phyloP scores from a whole-genome alignment of 2,797 vertebrate genomes.

The Caiman crocodilus region DNA sequence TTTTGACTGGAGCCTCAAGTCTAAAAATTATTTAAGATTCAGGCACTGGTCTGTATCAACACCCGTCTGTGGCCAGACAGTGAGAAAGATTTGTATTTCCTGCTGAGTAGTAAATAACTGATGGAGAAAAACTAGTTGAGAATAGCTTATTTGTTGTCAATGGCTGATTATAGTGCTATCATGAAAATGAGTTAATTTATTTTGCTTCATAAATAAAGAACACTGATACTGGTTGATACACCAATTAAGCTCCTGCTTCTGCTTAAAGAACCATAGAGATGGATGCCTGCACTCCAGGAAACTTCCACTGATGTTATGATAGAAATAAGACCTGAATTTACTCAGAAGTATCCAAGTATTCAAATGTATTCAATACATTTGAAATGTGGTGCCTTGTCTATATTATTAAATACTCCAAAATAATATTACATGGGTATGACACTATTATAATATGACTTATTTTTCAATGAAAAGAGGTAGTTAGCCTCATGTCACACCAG shows the following conservation, averaged over 20 bases:
- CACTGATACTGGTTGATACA: neutral
- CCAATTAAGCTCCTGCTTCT: neutral
- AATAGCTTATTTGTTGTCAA: neutral
- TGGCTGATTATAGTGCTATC: neutral
- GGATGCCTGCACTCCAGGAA: neutral
- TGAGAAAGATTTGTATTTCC: neutral
- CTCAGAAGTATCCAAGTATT: neutral
- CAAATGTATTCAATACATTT: no score
- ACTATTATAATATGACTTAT: no score
- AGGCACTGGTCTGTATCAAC: neutral
- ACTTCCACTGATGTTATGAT: neutral
- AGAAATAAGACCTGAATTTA: rapidly evolving
- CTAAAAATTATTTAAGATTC: neutral
- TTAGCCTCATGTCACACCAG: no score
- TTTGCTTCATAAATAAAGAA: neutral
- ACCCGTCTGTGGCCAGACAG: neutral
- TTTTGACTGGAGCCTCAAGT: neutral
- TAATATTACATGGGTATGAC: neutral
- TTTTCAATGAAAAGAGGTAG: no score
- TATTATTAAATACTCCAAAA: neutral
- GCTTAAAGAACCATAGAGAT: neutral
- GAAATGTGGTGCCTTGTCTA: neutral
- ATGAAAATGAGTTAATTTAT: neutral
- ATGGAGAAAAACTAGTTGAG: neutral
- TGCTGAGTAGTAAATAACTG: neutral